Evolutionary conservation across 2,888 invertebrate genomes (phyloP), one percentile per base, ranked within the genome.

Genomic region (Penaeus monodon): DNA sequence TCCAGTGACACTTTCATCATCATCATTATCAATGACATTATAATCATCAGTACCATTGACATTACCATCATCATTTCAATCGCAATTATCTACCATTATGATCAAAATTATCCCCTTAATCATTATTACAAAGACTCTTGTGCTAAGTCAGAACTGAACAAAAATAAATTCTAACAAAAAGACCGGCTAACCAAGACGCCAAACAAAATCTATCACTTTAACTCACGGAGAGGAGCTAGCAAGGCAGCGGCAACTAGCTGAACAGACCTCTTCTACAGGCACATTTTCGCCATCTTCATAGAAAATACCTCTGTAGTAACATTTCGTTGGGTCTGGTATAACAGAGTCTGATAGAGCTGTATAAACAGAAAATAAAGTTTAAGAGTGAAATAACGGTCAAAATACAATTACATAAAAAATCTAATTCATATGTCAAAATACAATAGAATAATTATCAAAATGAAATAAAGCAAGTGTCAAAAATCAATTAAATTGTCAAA

Each of bases 251-350:
- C 77, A 77, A 33, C 27, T 14, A n/a, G 78, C 73, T 14, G 86
- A 84, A 49, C 88, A 86, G 8, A 68, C 49, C 10, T 86, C 65
- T 2, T 68, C 64, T 17, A 86, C 86, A 4, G 83, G 84, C 33
- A 86, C 76, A 24, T 33, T 29, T 17, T 80, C 84, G 4, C 88
- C 84, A 6, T 27, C 27, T 0, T 14, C 64, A 57, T 89, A 89
- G 1, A 22, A 70, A 63, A 14, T 22, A 20, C 84, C 83, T 83
- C 70, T 84, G 86, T 86, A 86, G 64, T 66, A n/a, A 44, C 88
- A 89, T 63, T 84, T 65, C 22, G 27, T 57, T 3, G 57, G n/a
- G 66, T 76, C 74, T 63, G 17, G 66, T n/a, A 8, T 38, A 20
- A 22, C 22, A n/a, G 81, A 80, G 63, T 68, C 38, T 38, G 66